Base-by-base conservation (phyloP, 2,113 vertebrate genomes). In the Epinephelus cyanopodus region DNA sequence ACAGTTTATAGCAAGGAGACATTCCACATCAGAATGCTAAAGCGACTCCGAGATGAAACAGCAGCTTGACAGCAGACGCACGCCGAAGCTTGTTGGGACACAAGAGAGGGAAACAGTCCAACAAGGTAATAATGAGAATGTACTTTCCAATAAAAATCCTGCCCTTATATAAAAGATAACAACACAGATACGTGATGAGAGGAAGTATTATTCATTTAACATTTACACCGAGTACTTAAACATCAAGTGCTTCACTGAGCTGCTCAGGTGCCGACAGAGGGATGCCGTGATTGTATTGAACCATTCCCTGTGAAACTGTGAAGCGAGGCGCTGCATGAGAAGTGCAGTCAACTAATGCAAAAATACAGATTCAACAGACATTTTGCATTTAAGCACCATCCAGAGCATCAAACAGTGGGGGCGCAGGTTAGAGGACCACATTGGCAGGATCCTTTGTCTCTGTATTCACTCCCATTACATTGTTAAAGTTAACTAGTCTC, bases 1-100 rank as follows among this genome's bases (percentile, higher is more conserved):
- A 81, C 81, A 82, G 79, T 82, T 92, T 92, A 91, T 87, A 86
- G 86, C 88, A 81, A 91, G 86, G 89, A 90, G 84, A 91, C 87
- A 82, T 90, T 92, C 88, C 69, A 85, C 90, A 88, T 92, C 86
- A 69, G 82, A 90, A 90, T 84, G 84, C 84, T 75, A 83, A 90
- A 88, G 82, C 27, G 8, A 58, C 71, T 62, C 50, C 0, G 33
- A 82, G 85, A 89, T 87, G 82, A 90, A 90, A 82, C 73, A 6
- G 81, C 76, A 64, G 58, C 71, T 68, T 73, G 78, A 81, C 74
- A 69, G 67, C 48, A 64, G 76, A 87, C 37, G 2, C 45, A 57
- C 42, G 9, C 25, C 0, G 14, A 37, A 17, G 71, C 81, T 58
- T 74, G 82, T 63, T 73, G 77, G 62, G 65, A 81, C 77, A 69